phyloP scores from a whole-genome alignment of 2,888 invertebrate species.

The Thelaira solivaga region DNA sequence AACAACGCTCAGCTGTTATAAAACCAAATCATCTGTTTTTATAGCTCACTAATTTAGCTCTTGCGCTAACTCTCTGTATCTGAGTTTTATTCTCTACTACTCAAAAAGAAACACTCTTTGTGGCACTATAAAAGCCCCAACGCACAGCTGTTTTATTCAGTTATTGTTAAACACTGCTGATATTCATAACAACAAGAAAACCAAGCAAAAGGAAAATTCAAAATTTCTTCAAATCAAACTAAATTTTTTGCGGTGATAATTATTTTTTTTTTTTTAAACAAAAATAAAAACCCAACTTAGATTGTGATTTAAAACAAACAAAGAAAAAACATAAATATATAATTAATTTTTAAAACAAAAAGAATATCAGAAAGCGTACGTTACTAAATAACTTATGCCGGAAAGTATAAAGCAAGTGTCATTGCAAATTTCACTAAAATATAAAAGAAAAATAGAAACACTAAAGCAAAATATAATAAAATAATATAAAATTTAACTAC shows the following conservation, averaged over 20 bases:
- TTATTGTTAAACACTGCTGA: slow-evolving; percentile 63
- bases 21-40: slow-evolving; percentile 4
- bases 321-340: slow-evolving; percentile 52
- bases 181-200: slow-evolving; percentile 48
- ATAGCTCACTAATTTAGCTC: neutral
- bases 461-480: slow-evolving; percentile 1
- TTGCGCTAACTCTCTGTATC: neutral
- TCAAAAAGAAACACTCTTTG: slow-evolving; percentile 26
- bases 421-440: slow-evolving; percentile 28
- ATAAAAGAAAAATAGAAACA: too few relatives aligned
- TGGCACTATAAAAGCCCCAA: slow-evolving; percentile 45
- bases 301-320: slow-evolving; percentile 60
- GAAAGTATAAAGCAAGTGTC: slow-evolving; percentile 35
- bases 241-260: slow-evolving; percentile 56
- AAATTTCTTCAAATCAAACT: slow-evolving; percentile 38
- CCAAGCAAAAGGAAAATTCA: neutral
- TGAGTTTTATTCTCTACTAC: slow-evolving; percentile 8
- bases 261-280: too few relatives aligned
- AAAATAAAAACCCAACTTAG: slow-evolving; percentile 14
- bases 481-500: slow-evolving; percentile 3
- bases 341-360: slow-evolving; percentile 18
- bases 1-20: neutral
- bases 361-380: slow-evolving; percentile 59
- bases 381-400: slow-evolving; percentile 53
- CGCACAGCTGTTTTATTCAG: slow-evolving; percentile 60